Evolutionary conservation across 2,113 vertebrate genomes (phyloP), one percentile per base, ranked within the genome.

Genomic region (Brachypodius melanocephalos): DNA sequence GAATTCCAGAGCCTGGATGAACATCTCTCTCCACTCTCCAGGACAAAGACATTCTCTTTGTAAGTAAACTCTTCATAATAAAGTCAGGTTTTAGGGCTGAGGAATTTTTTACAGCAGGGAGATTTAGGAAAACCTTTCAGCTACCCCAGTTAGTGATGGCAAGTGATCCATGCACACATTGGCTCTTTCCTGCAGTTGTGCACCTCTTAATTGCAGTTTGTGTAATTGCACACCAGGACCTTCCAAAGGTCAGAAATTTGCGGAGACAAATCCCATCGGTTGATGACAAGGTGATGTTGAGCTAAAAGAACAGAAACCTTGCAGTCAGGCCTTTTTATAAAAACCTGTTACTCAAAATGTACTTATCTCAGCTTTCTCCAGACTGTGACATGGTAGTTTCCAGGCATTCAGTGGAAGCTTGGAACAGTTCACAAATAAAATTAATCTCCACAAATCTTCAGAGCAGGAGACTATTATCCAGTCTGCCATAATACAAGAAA

Each of bases 41-140:
- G 29, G 58, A 85, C 40, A 40, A 45, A 75, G 54, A 32, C 32
- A 3, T 78, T 69, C 18, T 81, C 96, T 29, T 38, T 43, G 98
- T 98, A 95, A 98, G 98, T 91, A 77, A 85, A 38, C 15, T 21
- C 78, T 36, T 21, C 7, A 3, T 52, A 13, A 21, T 1, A 14
- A 40, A 12, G 46, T 19, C 40, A 72, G 88, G 15, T 88, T 57
- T 55, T 34, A 80, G 76, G 38, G 52, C 22, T 29, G 43, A 63
- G 25, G 20, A 80, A n/a, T 48, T 9, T n/a, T 74, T 36, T 61
- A 32, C 8, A 59, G 36, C n/a, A 61, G 34, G 3, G 48, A 92
- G n/a, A 7, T 57, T 55, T 20, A 69, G 79, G 65, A 81, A 73
- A 46, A 73, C 17, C 48, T 71, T 80, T 90, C 66, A 55, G 2